Evolutionary conservation across 2,113 vertebrate genomes (phyloP), one percentile per base, ranked within the genome.

Genomic region (Epinephelus lanceolatus): DNA sequence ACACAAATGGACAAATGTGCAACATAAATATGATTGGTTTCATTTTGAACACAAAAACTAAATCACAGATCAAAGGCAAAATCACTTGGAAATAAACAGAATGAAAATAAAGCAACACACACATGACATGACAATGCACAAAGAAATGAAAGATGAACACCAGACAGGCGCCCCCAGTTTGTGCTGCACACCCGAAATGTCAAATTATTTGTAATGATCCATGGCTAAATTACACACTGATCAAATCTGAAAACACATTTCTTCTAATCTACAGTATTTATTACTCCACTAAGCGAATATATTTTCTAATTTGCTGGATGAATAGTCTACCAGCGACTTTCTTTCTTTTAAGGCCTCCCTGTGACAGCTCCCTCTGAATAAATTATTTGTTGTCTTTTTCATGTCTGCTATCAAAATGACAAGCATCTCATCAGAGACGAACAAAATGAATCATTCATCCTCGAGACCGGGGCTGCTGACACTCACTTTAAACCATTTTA

Each of bases 1-100:
- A 87, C 70, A 91, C 63, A 89, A 72, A 86, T 69, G 71, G 37
- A 72, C 57, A 88, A 62, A 85, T 61, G 8, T n/a, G 57, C 18
- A 57, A 69, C 23, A 84, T 49, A 83, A 13, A 56, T 1, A 6
- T 33, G 55, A 76, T 13, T 71, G 74, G n/a, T 53, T n/a, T 42
- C 19, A 52, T 70, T 74, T 76, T 45, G 1, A 18, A 47, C 7
- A 47, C 25, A 47, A 23, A 23, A 27, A 19, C 6, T 13, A 57
- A 79, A 73, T 55, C 51, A 65, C 13, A 11, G 49, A 71, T 23
- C 13, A 45, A 27, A 52, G 42, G 3, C 51, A 59, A 81, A 71
- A 42, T 37, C 55, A 60, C 9, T 5, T 19, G 66, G 8, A 15
- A 30, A 65, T 37, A 0, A 62, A 65, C 33, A 55, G 11, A 33